Base-by-base conservation (phyloP, 2,113 vertebrate species). In the Brevimyrus niger region DNA sequence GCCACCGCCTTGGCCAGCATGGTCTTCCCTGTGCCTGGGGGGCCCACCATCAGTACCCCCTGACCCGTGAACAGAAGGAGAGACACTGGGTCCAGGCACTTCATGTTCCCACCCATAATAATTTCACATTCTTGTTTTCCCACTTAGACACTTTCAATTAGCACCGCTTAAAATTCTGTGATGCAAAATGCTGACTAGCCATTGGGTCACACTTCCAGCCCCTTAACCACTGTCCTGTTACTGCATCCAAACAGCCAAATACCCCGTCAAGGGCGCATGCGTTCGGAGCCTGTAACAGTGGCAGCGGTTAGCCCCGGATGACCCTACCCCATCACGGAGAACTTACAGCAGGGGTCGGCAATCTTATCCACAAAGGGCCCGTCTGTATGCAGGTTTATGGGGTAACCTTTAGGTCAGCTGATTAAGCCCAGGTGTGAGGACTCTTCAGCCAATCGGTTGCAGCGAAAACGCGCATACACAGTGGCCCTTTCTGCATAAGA, bases 41-140 rank as follows among this genome's bases (percentile, higher is more conserved):
- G 98, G 53, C 98, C 98, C 44, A 99, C 98, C 98, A 99, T 99
- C 92, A 99, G 90, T n/a, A 99, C 98, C 15, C 98, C 98, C 98
- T 99, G 90, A 92, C 69, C 90, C 91, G 69, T 19, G 4, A 35
- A 83, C 19, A 82, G 44, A 90, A 38, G 47, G 80, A 4, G 48
- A 55, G 48, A 55, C 50, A 42, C 13, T 27, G 27, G 23, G 21
- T 47, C 17, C 80, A 83, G 1, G 55, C 23, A 9, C 55, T 21
- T 58, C 6, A 23, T 23, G 55, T 23, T 23, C 55, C 27, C 27
- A 69, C 61, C 61, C 7, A 69, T 31, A 69, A 69, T 69, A 17
- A 73, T 69, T 3, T 31, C 10, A 31, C 27, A 10, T 13, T 35
- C 65, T 15, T 31, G 3, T 35, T 73, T 35, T 73, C 10, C 65